A percentile compares a stretch with the other conserved stretches of the same genome.
These are phyloP conservation scores for Neodiprion virginianus DNA, from an alignment of 1,140 invertebrate genomes.

Conservation along the genomic window DNA sequence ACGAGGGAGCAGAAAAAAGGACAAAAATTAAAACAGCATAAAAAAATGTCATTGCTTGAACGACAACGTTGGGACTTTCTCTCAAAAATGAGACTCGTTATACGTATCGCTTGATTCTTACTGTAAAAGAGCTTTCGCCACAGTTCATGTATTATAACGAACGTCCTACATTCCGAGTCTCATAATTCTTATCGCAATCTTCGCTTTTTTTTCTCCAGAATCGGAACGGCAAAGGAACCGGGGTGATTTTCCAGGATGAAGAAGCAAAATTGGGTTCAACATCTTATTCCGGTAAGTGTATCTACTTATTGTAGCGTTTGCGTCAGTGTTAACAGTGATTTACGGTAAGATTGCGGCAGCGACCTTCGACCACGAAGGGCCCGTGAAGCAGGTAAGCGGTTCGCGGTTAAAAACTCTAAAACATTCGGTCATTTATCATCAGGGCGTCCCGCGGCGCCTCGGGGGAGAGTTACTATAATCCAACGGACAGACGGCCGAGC, in stretches of 20 bases:
- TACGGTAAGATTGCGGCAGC: slow-evolving; percentile 59
- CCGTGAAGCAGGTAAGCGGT: slow-evolving; percentile 31
- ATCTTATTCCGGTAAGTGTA: slow-evolving; percentile 48
- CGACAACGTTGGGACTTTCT: background rate
- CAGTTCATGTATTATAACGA: no score
- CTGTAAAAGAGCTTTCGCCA: background rate
- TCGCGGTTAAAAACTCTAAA: slow-evolving; percentile 53
- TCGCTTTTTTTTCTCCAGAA: background rate
- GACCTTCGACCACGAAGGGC: slow-evolving; percentile 52
- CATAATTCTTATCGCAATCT: background rate
- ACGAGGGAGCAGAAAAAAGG: no score
- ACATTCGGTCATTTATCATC: slow-evolving; percentile 61
- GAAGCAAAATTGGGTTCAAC: background rate
- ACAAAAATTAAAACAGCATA: no score
- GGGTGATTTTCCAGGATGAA: background rate
- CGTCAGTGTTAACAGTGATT: slow-evolving; percentile 62
- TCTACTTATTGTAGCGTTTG: slow-evolving; percentile 61
- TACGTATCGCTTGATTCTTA: background rate
- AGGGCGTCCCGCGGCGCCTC: slow-evolving; percentile 43
- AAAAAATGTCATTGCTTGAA: background rate
- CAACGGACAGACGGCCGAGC: slow-evolving; percentile 55
- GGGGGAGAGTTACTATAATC: slow-evolving; percentile 54
- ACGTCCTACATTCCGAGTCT: no score
- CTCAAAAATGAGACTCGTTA: background rate
- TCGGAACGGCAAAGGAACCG: background rate